Evolutionary conservation across 2,888 invertebrate genomes (phyloP).

Genomic region (Drosophila peninsularis): DNA sequence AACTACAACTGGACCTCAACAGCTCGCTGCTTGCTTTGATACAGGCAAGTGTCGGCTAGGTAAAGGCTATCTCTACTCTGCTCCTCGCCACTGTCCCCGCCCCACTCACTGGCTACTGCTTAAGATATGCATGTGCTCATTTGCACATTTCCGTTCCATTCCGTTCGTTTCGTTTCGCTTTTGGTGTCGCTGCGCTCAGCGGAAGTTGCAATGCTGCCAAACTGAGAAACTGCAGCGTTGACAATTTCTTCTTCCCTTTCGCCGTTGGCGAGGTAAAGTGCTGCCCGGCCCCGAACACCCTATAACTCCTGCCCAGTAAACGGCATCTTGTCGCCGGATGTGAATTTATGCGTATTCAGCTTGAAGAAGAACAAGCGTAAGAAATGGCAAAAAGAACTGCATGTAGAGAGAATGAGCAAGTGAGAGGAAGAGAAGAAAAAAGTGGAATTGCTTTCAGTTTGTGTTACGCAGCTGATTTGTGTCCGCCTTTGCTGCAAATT

Average conservation of each 20-base stretch:
- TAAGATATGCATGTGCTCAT: slow-evolving; percentile 79
- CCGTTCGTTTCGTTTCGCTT: slow-evolving; percentile 39
- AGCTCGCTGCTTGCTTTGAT: slow-evolving; percentile 6
- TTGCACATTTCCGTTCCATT: slow-evolving; percentile 77
- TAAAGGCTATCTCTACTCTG: not conserved
- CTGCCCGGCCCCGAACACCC: slow-evolving; percentile 7
- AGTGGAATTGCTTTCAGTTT: slow-evolving; percentile 58
- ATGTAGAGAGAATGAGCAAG: not conserved
- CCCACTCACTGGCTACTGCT: slow-evolving; percentile 26
- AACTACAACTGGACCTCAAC: slow-evolving; percentile 10
- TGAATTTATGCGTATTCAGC: slow-evolving; percentile 80
- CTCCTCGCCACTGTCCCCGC: not conserved
- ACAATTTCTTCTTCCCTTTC: slow-evolving; percentile 51
- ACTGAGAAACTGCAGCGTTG: slow-evolving; percentile 69
- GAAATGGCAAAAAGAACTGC: slow-evolving; percentile 15
- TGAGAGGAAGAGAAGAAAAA: slow-evolving; percentile 1
- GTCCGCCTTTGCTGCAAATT: slow-evolving; percentile 74
- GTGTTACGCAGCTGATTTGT: slow-evolving; percentile 66
- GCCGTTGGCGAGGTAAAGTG: slow-evolving; percentile 47
- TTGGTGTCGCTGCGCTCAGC: slow-evolving; percentile 56
- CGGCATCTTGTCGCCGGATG: slow-evolving; percentile 77
- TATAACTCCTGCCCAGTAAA: slow-evolving; percentile 10
- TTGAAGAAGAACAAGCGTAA: slow-evolving; percentile 28
- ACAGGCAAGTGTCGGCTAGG: slow-evolving; percentile 3
- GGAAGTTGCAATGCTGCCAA: slow-evolving; percentile 77